Conservation (phyloP, 1,140 invertebrate genomes). For the Caligus rogercresseyi region DNA sequence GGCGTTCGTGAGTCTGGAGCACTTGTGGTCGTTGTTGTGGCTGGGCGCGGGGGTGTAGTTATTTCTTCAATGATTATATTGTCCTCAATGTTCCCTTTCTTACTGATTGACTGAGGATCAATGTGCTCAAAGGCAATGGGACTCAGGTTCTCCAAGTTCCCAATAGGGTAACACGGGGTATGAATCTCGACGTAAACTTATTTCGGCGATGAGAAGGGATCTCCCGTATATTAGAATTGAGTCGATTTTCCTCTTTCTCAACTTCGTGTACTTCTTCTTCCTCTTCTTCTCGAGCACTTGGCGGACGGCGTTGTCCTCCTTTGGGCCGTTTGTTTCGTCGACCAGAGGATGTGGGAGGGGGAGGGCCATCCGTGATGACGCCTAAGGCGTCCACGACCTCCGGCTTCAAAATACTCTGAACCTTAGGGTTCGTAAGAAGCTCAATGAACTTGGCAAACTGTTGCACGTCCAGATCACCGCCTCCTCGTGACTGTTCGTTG, state of each 20-base stretch:
- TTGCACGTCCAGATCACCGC: background rate
- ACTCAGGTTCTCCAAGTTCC: background rate
- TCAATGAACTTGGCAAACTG: constrained; percentile 17
- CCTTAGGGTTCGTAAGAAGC: constrained; percentile 12
- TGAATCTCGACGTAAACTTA: constrained; percentile 18
- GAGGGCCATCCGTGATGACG: background rate
- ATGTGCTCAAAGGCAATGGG: background rate
- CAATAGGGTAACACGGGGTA: constrained; percentile 1
- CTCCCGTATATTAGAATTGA: background rate
- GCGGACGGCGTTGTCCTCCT: background rate
- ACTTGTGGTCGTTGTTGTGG: background rate
- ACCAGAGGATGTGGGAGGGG: background rate
- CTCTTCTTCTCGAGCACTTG: background rate
- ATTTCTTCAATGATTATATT: constrained; percentile 4
- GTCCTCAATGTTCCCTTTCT: background rate
- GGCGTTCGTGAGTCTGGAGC: no score
- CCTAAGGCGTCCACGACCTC: constrained; percentile 4
- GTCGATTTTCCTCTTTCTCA: background rate
- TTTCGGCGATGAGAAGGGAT: constrained; percentile 11
- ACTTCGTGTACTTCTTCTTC: background rate
- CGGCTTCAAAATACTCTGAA: constrained; percentile 11
- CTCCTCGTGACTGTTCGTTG: no score
- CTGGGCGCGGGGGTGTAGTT: background rate
- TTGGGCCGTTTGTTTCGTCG: background rate
- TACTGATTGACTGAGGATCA: background rate